Base-by-base conservation (phyloP, 2,797 vertebrate species). In the Oreortyx pictus region DNA sequence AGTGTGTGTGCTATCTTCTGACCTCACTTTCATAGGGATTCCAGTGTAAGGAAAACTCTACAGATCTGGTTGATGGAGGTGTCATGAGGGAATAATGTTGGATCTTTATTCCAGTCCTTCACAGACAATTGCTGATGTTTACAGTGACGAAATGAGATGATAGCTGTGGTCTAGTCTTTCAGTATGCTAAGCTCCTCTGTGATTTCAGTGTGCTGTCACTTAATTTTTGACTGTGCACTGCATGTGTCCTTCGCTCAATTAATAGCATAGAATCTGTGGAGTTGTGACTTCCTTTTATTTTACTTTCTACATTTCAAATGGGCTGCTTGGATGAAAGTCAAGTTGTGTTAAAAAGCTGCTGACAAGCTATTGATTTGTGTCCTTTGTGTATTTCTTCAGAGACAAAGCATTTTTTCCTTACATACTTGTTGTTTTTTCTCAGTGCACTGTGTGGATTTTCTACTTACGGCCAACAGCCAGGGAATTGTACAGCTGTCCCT, bases 291-390 rank as follows among this genome's bases (percentile, higher is more conserved):
- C 31, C 56, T 89, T 85, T 81, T 75, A 17, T 93, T 92, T 93
- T 75, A 35, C 31, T 62, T 75, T 62, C 76, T 81, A 15, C 10
- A 9, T 87, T 94, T 94, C 56, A 87, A 19, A 7, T 56, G n/a
- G 31, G 41, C 24, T 88, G 17, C 80, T 92, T 80, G 33, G n/a
- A 66, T 65, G 66, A 56, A 92, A 94, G 50, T 83, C 49, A 78
- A 4, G 71, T 23, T 84, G 7, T 78, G 31, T 88, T 76, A 59
- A 78, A 87, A 89, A 92, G 12, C 46, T 78, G 9, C 61, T 84
- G 57, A 35, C 15, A 88, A 84, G 37, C 29, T 78, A 47, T 75
- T 78, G 82, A 89, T 90, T 60, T 94, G 3, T 56, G 52, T 56
- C 25, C 15, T 19, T 14, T 24, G 6, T 12, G 10, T 72, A 70